A percentile compares a stretch with the other conserved stretches of the same genome.
These are phyloP conservation scores for Bufo bufo DNA, from an alignment of 2,113 vertebrate genomes.

Conservation along the genomic window DNA sequence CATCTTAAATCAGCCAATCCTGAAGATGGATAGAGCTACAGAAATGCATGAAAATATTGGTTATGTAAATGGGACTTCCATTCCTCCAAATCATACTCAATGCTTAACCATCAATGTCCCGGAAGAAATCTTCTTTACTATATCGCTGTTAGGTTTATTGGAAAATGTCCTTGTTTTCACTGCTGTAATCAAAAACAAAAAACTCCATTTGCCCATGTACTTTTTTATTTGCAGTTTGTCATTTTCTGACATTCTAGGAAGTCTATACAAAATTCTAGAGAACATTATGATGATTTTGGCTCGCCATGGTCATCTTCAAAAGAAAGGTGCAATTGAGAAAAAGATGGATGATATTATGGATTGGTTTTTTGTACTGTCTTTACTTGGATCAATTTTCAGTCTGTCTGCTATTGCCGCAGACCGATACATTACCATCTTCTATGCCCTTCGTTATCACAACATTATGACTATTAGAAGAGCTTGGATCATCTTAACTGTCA, in stretches of 20 bases:
- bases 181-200: constrained; percentile 85
- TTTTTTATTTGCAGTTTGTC: constrained; percentile 95
- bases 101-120: constrained; percentile 82
- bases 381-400: constrained; percentile 91
- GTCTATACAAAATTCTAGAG: constrained; percentile 87
- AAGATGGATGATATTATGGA: constrained; percentile 88
- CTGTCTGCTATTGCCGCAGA: constrained; percentile 90
- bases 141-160: constrained; percentile 81
- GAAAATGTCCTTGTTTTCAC: constrained; percentile 90
- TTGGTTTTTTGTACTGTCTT: constrained; percentile 86
- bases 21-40: constrained; percentile 61
- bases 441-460: constrained; percentile 86
- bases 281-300: constrained; percentile 83
- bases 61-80: constrained; percentile 62
- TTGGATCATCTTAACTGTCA: constrained; percentile 69
- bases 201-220: constrained; percentile 93
- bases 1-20: constrained; percentile 30
- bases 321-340: constrained; percentile 71
- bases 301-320: constrained; percentile 78
- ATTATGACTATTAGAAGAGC: constrained; percentile 86
- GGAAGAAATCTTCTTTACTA: constrained; percentile 81
- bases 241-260: constrained; percentile 89
- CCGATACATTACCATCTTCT: constrained; percentile 94
- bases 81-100: constrained; percentile 73
- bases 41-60: constrained; percentile 53